These are phyloP conservation scores for Sthenelais limicola DNA, from an alignment of 2,888 invertebrate genomes.

Conservation along the genomic window DNA sequence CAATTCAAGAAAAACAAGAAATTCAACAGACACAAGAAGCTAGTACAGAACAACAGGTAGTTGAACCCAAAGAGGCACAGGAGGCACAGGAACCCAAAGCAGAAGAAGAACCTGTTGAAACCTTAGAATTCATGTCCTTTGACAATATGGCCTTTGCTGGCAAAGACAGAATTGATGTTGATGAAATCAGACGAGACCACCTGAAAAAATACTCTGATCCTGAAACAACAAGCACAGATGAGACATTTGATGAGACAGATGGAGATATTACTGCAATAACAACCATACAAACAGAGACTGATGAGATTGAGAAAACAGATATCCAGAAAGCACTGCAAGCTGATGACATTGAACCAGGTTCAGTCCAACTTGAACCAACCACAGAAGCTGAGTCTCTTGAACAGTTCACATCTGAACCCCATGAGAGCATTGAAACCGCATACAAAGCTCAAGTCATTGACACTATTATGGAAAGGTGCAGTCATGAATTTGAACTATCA, in stretches of 20 bases:
- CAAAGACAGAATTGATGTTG: conserved; percentile 54
- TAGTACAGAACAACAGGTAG: not conserved
- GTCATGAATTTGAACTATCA: conserved; percentile 40
- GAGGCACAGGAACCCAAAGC: not conserved
- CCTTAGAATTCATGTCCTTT: conserved; percentile 69
- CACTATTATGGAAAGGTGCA: conserved; percentile 54
- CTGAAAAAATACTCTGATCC: too few relatives aligned
- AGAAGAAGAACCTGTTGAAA: conserved; percentile 4
- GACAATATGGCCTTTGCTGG: conserved; percentile 72
- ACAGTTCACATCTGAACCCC: conserved; percentile 77
- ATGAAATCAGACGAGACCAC: conserved; percentile 26
- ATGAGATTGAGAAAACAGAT: not conserved
- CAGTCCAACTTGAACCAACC: conserved; percentile 77
- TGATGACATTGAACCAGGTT: not conserved
- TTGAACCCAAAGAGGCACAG: not conserved
- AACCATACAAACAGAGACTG: conserved; percentile 2
- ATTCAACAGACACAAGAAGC: too few relatives aligned
- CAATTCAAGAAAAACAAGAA: too few relatives aligned
- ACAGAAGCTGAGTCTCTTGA: conserved; percentile 64
- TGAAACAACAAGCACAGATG: conserved; percentile 24
- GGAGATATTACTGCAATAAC: conserved; percentile 38
- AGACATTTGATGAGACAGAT: not conserved
- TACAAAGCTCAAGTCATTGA: conserved; percentile 66
- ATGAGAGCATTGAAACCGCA: conserved; percentile 63
- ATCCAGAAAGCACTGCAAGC: not conserved